Evolutionary conservation across 2,113 vertebrate species (phyloP).

Genomic region (Platichthys flesus): DNA sequence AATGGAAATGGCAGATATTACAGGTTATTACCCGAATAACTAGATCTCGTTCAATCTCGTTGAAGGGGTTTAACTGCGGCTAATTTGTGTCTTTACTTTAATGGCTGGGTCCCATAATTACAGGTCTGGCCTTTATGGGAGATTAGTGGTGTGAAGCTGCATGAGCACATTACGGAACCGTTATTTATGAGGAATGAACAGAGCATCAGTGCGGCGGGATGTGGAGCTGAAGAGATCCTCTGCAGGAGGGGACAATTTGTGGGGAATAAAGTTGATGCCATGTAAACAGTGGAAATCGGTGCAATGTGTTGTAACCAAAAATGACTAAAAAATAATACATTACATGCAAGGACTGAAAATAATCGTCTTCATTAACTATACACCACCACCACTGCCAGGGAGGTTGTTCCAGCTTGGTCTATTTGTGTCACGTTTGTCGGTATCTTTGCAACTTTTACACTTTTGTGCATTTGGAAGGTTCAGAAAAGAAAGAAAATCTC

Average conservation of each 20-base stretch:
- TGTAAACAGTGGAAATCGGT: not conserved
- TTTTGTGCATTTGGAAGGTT: not conserved
- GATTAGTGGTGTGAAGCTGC: conserved; percentile 68
- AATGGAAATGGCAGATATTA: conserved; percentile 34
- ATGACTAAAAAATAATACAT: too few relatives aligned
- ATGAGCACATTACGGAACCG: conserved; percentile 60
- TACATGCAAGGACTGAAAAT: too few relatives aligned
- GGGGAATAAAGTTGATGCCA: conserved; percentile 2
- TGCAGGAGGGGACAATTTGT: not conserved
- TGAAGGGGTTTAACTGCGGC: conserved; percentile 77
- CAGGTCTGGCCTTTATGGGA: conserved; percentile 67
- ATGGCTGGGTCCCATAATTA: conserved; percentile 74
- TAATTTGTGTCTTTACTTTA: conserved; percentile 76
- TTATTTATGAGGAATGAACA: conserved; percentile 58
- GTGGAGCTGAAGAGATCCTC: conserved; percentile 26
- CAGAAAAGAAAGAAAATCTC: not conserved
- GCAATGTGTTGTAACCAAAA: too few relatives aligned
- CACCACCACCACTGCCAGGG: not conserved
- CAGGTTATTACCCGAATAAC: conserved; percentile 61
- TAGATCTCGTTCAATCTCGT: conserved; percentile 56
- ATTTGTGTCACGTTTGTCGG: not conserved
- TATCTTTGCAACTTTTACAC: not conserved
- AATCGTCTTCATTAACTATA: too few relatives aligned
- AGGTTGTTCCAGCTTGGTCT: not conserved
- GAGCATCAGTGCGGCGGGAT: conserved; percentile 57